Evolutionary conservation across 2,113 vertebrate species (phyloP).

Genomic region (Pachyramphus minor): DNA sequence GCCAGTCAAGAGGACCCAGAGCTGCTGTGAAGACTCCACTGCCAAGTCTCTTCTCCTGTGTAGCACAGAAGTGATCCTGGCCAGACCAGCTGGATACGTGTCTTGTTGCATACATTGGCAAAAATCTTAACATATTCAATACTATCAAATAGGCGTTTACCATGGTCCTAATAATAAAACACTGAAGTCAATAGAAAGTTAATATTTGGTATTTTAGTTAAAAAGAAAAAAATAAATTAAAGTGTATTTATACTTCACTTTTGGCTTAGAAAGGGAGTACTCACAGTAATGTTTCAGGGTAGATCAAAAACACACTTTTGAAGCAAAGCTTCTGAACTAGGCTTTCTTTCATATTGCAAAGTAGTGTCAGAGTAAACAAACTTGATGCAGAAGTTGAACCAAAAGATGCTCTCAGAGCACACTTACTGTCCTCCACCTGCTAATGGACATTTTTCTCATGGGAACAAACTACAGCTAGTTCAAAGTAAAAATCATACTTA

Average conservation of each 20-base stretch:
- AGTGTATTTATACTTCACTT: not conserved
- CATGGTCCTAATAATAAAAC: not conserved
- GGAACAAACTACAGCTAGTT: not conserved
- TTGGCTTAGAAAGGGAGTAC: not conserved
- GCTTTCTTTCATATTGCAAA: not conserved
- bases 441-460: not conserved
- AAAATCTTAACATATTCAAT: not conserved
- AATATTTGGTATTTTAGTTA: not conserved
- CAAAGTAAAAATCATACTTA: not conserved
- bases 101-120: not conserved
- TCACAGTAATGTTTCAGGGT: not conserved
- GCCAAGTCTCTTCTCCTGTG: not conserved
- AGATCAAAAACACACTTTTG: not conserved
- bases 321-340: not conserved
- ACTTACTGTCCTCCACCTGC: not conserved
- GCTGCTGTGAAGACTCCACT: not conserved
- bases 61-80: not conserved
- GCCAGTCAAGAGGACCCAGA: not conserved
- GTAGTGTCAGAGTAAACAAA: not conserved
- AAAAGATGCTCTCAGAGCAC: not conserved
- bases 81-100: not conserved
- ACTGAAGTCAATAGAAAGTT: not conserved
- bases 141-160: not conserved
- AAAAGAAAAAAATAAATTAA: not conserved
- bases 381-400: not conserved